A percentile compares a stretch with the other conserved stretches of the same genome.
Conservation (phyloP, 2,888 invertebrate genomes). For the Spodoptera exigua region DNA sequence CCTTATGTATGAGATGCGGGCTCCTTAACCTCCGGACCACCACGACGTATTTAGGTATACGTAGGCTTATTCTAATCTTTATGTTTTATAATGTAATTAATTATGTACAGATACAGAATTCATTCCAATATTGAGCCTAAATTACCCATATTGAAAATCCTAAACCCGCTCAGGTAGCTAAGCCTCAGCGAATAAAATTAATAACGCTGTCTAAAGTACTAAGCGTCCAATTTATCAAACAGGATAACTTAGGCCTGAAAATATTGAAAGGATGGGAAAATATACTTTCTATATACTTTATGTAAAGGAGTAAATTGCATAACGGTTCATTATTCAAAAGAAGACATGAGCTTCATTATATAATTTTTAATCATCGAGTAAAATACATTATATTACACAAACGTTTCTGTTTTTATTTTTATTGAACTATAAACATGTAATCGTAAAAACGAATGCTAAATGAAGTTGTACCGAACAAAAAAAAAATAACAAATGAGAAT, state of each 20-base stretch:
- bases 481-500: too few species aligned
- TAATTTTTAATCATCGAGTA: too few species aligned
- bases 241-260: conserved; percentile 15
- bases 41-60: too few species aligned
- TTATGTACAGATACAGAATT: conserved; percentile 1
- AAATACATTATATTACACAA: too few species aligned
- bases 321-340: conserved; percentile 48
- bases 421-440: too few species aligned
- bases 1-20: too few species aligned
- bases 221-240: conserved; percentile 41
- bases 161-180: conserved; percentile 13
- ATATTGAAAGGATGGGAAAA: conserved; percentile 14
- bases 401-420: too few species aligned
- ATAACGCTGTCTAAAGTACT: conserved; percentile 44
- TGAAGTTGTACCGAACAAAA: too few species aligned
- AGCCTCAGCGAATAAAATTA: conserved; percentile 30
- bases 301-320: conserved; percentile 22
- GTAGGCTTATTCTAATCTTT: too few species aligned
- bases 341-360: conserved; percentile 28
- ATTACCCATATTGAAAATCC: conserved; percentile 23
- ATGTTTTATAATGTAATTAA: too few species aligned
- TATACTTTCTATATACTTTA: conserved; percentile 24
- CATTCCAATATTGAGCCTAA: conserved; percentile 15
- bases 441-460: too few species aligned
- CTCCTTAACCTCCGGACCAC: too few species aligned